Evolutionary conservation across 2,113 vertebrate genomes (phyloP).

Genomic region (Forbesichthys papilliferus): DNA sequence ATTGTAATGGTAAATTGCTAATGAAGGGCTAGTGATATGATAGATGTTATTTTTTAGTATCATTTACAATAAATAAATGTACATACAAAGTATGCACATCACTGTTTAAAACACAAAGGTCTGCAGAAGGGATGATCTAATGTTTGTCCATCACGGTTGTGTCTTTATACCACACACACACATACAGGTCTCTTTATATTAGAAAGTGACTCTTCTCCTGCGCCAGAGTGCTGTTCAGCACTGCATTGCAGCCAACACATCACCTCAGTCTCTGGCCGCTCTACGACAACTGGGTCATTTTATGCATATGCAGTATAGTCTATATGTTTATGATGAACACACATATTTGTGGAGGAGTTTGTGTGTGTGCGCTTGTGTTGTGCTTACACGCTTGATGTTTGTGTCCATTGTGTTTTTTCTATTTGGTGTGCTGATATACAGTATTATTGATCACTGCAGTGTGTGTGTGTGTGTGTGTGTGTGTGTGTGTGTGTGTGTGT

Average conservation of each 20-base stretch:
- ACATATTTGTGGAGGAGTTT: neutral
- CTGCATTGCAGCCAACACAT: neutral
- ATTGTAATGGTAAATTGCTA: too few relatives aligned
- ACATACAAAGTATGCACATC: neutral
- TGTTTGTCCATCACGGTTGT: too few relatives aligned
- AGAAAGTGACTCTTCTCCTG: neutral
- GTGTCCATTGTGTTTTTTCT: neutral
- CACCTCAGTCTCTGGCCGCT: neutral
- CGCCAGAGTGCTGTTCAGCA: neutral
- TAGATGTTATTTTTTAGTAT: too few relatives aligned
- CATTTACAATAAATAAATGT: too few relatives aligned
- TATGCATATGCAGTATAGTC: neutral
- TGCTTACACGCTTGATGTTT: neutral
- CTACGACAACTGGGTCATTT: neutral
- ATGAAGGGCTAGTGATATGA: too few relatives aligned
- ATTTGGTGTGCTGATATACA: neutral
- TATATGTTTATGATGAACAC: neutral
- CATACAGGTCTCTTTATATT: neutral
- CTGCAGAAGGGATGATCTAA: neutral
- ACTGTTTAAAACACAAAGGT: neutral
- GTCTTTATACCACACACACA: too few relatives aligned
- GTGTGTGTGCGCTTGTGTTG: neutral
- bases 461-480: constrained; percentile 6
- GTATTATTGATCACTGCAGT: neutral
- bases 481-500: neutral